Conservation (phyloP, 2,113 vertebrate species). For the Oostethus manadensis region DNA sequence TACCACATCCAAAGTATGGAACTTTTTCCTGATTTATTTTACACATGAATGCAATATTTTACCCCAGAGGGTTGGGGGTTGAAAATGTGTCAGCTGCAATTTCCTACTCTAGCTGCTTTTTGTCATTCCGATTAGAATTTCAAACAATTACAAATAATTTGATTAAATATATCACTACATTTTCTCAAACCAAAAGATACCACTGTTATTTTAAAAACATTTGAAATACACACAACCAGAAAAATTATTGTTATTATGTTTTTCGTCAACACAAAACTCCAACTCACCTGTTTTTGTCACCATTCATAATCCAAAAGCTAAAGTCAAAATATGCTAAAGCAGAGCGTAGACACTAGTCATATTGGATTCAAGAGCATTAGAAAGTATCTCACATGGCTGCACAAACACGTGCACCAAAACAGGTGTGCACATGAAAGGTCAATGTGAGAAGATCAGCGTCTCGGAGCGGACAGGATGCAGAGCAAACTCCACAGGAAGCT, state of each 20-base stretch:
- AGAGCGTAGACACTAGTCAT: constrained; percentile 22
- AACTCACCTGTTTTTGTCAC: not conserved
- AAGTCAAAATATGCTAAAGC: not conserved
- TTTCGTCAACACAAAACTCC: not conserved
- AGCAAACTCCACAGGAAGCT: constrained; percentile 69
- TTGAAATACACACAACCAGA: too few species aligned
- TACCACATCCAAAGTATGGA: not conserved
- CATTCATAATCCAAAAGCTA: not conserved
- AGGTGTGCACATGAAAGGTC: constrained; percentile 49
- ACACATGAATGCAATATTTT: too few species aligned
- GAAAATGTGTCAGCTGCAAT: too few species aligned
- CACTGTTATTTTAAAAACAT: too few species aligned
- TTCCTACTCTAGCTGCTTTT: too few species aligned
- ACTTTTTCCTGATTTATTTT: not conserved
- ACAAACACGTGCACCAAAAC: not conserved
- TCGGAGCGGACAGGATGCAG: constrained; percentile 68
- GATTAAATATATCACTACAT: too few species aligned
- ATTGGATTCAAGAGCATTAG: constrained; percentile 19
- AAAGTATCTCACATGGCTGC: constrained; percentile 21
- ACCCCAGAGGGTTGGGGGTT: too few species aligned
- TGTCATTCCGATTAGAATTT: too few species aligned
- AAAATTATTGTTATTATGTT: too few species aligned
- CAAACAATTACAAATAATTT: too few species aligned
- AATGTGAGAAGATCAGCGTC: constrained; percentile 55
- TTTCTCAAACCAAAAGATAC: too few species aligned